Evolutionary conservation across 2,888 invertebrate genomes (phyloP).

Genomic region (Gastracanthus pulcherrimus): DNA sequence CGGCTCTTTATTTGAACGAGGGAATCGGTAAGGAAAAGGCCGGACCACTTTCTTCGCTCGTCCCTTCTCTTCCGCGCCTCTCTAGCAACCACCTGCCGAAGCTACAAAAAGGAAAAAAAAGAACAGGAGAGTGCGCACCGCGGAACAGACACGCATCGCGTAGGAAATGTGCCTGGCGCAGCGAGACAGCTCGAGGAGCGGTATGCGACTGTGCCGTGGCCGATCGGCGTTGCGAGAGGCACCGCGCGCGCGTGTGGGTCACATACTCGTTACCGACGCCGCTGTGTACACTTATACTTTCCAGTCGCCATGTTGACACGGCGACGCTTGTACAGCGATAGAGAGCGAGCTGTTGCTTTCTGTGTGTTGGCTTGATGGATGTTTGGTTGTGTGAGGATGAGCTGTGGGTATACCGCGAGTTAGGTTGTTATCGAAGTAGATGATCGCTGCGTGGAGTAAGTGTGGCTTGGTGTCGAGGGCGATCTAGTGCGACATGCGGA

Average conservation of each 20-base stretch:
- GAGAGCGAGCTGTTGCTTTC: slow-evolving; percentile 23
- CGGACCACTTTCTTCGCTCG: not conserved
- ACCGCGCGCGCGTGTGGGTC: slow-evolving; percentile 65
- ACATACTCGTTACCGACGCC: slow-evolving; percentile 52
- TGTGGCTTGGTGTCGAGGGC: too few species aligned
- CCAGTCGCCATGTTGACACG: slow-evolving; percentile 68
- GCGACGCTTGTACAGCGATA: too few species aligned
- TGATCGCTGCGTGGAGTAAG: too few species aligned
- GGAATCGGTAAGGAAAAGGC: not conserved
- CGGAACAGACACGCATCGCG: too few species aligned
- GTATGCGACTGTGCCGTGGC: slow-evolving; percentile 65
- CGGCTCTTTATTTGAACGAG: not conserved
- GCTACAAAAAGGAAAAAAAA: not conserved
- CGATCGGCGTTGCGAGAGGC: slow-evolving; percentile 27
- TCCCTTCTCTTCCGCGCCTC: too few species aligned
- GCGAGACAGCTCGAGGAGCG: slow-evolving; percentile 66
- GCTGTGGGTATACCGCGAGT: too few species aligned
- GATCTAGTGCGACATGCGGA: too few species aligned
- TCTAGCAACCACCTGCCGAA: not conserved
- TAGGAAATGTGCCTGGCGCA: slow-evolving; percentile 46
- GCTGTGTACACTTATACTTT: slow-evolving; percentile 71
- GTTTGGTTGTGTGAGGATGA: too few species aligned
- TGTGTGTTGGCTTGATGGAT: too few species aligned
- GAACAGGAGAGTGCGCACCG: too few species aligned
- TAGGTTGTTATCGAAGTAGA: too few species aligned